phyloP scores from a whole-genome alignment of 2,113 vertebrate species.

The Laticauda colubrina region DNA sequence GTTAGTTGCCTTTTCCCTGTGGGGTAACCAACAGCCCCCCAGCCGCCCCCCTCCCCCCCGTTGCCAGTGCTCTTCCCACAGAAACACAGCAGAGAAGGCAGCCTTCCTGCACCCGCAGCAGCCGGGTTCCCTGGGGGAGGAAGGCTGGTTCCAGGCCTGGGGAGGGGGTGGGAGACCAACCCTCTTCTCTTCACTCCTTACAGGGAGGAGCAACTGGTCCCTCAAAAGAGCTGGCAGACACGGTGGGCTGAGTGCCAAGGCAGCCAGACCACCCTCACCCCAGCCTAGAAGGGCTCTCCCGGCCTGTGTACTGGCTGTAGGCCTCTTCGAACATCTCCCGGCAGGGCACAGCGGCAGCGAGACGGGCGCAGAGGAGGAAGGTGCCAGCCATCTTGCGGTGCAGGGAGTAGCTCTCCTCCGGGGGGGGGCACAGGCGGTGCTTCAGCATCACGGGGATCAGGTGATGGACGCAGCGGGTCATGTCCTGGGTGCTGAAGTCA shows the following conservation, averaged over 20 bases:
- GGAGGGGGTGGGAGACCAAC: not conserved
- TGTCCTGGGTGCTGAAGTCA: slow-evolving; percentile 81
- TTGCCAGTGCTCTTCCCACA: not conserved
- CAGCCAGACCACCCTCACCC: not conserved
- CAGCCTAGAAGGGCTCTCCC: too few species aligned
- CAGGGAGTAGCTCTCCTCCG: slow-evolving; percentile 87
- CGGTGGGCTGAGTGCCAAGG: not conserved
- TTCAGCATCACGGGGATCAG: slow-evolving; percentile 83
- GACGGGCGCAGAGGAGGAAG: slow-evolving; percentile 88
- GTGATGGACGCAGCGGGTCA: slow-evolving; percentile 78
- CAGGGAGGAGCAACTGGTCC: not conserved
- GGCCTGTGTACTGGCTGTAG: slow-evolving; percentile 58
- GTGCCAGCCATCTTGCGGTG: slow-evolving; percentile 91
- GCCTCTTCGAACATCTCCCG: slow-evolving; percentile 79
- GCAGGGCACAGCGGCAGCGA: slow-evolving; percentile 77
- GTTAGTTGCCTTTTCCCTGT: not conserved
- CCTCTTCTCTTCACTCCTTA: not conserved
- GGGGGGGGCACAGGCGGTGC: slow-evolving; percentile 84
- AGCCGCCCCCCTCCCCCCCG: not conserved
- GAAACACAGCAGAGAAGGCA: not conserved
- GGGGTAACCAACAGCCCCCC: not conserved
- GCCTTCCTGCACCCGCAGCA: not conserved
- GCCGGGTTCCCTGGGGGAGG: not conserved
- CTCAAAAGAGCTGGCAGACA: not conserved
- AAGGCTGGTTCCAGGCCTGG: not conserved